Base-by-base conservation (phyloP, 2,888 invertebrate species). In the Pammene aurita region DNA sequence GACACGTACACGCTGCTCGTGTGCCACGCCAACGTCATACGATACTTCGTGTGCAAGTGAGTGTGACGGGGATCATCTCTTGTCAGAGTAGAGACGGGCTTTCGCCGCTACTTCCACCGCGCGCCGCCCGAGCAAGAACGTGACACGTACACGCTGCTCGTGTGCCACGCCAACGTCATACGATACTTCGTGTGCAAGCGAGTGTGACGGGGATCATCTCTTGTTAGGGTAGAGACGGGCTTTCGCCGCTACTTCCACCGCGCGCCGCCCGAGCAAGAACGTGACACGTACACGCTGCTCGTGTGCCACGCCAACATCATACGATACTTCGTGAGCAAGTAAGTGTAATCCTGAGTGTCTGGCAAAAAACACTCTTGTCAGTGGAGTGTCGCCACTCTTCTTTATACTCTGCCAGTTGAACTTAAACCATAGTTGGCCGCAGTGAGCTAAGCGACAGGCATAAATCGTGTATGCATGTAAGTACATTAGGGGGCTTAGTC, bases 221-320 rank as follows among this genome's bases (percentile, higher is more conserved):
- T 26, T 26, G 26, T 26, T 0, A 94, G 99, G 73, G 99, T 99
- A 77, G 99, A 99, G 88, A 98, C 98, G 0, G 99, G 96, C 0
- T 99, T 98, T 89, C 93, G 98, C 58, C 96, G 96, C 76, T 97
- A 98, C 88, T 97, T 99, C 86, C 95, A 99, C 87, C 94, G 99
- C 61, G 99, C 99, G 4, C 94, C 95, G 52, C 94, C 96, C 0
- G 92, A 93, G 0, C 98, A 99, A 87, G 93, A 94, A 1, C 92
- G 95, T 55, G 98, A 98, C 84, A 94, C 96, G 0, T 97, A 96
- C 84, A 98, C 98, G 46, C 84, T 99, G 52, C 91, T 99, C 66
- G 98, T 99, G 1, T 99, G 99, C 77, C 99, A 99, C 87, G 99
- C 97, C 5, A 99, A 99, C 88, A 99, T 99, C 26, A 99, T 99